Percentiles rank a stretch among this genome's conserved stretches.
phyloP scores from a whole-genome alignment of 2,113 vertebrate species.

The Tragelaphus imberbis region DNA sequence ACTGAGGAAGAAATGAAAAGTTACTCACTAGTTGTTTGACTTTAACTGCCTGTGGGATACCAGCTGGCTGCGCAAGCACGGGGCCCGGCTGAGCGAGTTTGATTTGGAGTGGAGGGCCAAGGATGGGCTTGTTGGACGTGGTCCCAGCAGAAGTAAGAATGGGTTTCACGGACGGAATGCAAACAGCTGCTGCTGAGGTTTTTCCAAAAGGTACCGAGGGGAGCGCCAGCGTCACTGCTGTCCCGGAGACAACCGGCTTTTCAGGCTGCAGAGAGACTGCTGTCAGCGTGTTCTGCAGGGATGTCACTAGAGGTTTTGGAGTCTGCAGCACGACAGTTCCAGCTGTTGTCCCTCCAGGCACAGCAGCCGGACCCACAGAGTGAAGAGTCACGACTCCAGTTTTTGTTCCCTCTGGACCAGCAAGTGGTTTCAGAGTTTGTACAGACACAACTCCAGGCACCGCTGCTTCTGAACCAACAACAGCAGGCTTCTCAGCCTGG shows the following conservation, averaged over 20 bases:
- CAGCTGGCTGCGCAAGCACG: background rate
- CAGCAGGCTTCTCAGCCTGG: slow-evolving; percentile 41
- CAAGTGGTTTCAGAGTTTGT: slow-evolving; percentile 15
- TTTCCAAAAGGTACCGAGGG: slow-evolving; percentile 48
- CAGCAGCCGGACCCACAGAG: slow-evolving; percentile 24
- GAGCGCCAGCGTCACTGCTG: slow-evolving; percentile 43
- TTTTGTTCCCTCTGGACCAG: slow-evolving; percentile 7
- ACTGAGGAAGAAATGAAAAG: background rate
- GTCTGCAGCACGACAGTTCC: slow-evolving; percentile 64
- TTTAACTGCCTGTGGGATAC: slow-evolving; percentile 73
- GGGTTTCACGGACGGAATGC: slow-evolving; percentile 70
- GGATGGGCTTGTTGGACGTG: slow-evolving; percentile 44
- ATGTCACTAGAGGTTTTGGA: slow-evolving; percentile 60
- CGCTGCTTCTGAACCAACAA: slow-evolving; percentile 19
- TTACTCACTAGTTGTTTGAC: slow-evolving; percentile 84
- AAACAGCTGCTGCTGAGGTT: background rate
- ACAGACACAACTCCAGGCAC: slow-evolving; percentile 34
- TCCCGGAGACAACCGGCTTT: slow-evolving; percentile 45
- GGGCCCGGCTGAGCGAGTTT: slow-evolving; percentile 70
- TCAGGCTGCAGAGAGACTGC: slow-evolving; percentile 52
- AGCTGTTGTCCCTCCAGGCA: slow-evolving; percentile 6
- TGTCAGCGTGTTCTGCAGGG: background rate
- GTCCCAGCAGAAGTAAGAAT: slow-evolving; percentile 46
- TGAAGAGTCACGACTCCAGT: slow-evolving; percentile 31
- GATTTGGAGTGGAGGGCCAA: slow-evolving; percentile 68